These are phyloP conservation scores for Malaclemys terrapin DNA, from an alignment of 2,113 vertebrate species.

Conservation along the genomic window DNA sequence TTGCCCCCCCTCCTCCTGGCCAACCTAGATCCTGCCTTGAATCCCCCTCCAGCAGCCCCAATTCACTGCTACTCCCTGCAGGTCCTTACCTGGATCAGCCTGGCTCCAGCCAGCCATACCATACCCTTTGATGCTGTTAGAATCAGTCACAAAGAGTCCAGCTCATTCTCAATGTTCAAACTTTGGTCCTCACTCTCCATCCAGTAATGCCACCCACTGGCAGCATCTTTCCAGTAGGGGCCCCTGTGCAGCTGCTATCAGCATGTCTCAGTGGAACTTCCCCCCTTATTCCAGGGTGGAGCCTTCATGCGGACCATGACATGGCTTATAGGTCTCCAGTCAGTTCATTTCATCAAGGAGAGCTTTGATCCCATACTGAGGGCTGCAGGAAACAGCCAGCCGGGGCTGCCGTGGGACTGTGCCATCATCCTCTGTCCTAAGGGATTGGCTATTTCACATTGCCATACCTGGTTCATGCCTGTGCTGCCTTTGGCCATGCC, in stretches of 20 bases:
- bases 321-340: not conserved
- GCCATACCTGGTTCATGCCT: slow-evolving; percentile 88
- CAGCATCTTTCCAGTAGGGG: not conserved
- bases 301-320: not conserved
- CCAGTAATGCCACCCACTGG: no score
- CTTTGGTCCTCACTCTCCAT: not conserved
- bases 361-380: not conserved
- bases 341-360: not conserved
- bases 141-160: not conserved
- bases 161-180: not conserved
- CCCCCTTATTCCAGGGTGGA: no score
- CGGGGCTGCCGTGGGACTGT: not conserved
- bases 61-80: not conserved
- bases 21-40: no score
- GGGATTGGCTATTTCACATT: slow-evolving; percentile 96
- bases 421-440: not conserved
- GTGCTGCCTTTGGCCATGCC: slow-evolving; percentile 85
- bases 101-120: no score
- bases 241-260: no score
- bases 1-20: no score
- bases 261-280: not conserved
- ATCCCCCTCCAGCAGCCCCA: no score
- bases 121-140: not conserved
- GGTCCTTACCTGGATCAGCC: not conserved
- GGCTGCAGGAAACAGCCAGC: not conserved